Base-by-base conservation (phyloP, 2,797 vertebrate species). In the Siniperca obscura region DNA sequence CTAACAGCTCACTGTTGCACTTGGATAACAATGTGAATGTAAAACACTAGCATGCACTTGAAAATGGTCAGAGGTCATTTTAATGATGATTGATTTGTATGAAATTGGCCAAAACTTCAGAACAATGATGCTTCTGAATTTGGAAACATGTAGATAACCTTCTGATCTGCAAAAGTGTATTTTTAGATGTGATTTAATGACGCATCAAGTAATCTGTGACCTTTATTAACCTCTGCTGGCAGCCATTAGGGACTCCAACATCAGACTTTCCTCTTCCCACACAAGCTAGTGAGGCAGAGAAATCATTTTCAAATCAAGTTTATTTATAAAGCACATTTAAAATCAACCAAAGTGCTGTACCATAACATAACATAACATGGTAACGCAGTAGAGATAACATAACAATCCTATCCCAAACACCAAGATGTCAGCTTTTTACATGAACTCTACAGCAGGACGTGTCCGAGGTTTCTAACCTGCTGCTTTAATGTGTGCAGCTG, bases 401-500 rank as follows among this genome's bases (percentile, higher is more conserved):
- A 30, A 30, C 30, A 3, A 30, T 30, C 30, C 30, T 30, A 2
- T 30, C 30, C 30, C 30, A 30, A 3, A 30, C 30, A 30, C 3
- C 30, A 30, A 30, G 30, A 30, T 30, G 30, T 53, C 22, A 4
- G n/a, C 25, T 21, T 34, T n/a, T 36, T n/a, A 6, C 64, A 30
- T 30, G 30, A 3, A 30, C 30, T 36, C 13, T 7, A 5, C 38
- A 36, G 36, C 66, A 21, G 67, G 25, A 34, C 22, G 64, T 66
- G 9, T 25, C 16, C 21, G 60, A 4, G 27, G 36, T 21, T 57
- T 78, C 67, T 84, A 59, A 88, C 64, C 19, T 52, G 38, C 30
- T 71, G 66, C 38, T 55, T 61, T 0, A 76, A 87, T 83, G 86
- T 94, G 72, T 64, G 70, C 93, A 99, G 98, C 95, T 99, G 79